These are phyloP conservation scores for Hydractinia symbiolongicarpus DNA, from an alignment of 30 jellyfish, hydroid and myxozoan species.

Conservation along the genomic window DNA sequence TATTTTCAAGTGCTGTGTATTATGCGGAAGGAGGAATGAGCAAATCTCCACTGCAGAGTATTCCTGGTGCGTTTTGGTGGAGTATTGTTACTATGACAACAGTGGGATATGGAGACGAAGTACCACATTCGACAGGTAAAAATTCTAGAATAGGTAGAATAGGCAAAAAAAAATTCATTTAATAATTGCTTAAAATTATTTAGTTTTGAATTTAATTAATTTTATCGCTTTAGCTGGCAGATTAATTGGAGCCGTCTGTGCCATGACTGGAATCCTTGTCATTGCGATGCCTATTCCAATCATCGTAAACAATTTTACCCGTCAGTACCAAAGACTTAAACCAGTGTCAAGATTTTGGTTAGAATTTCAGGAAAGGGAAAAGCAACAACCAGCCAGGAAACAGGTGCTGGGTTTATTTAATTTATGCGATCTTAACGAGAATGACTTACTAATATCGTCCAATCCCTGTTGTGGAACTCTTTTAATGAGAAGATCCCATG, in stretches of 20 bases:
- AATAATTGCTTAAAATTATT: neutral
- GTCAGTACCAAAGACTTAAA: constrained; percentile 76
- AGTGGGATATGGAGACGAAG: constrained; percentile 97
- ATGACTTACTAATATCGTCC: neutral
- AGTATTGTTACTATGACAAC: constrained; percentile 96
- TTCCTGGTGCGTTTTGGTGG: constrained; percentile 99
- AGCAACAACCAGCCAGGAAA: neutral
- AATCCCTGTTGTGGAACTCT: neutral
- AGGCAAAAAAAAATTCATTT: neutral
- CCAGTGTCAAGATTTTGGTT: constrained; percentile 89
- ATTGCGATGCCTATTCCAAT: constrained; percentile 97
- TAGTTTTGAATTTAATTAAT: neutral
- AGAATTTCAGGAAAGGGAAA: constrained; percentile 32
- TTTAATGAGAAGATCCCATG: too few relatives aligned
- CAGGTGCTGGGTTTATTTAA: constrained; percentile 1
- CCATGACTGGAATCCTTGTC: constrained; percentile 96
- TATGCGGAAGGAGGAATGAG: constrained; percentile 79
- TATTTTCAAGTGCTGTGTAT: constrained; percentile 94
- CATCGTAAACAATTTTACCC: constrained; percentile 84
- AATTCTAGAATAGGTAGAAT: too few relatives aligned
- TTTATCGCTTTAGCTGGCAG: constrained; percentile 69
- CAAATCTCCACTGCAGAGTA: constrained; percentile 58
- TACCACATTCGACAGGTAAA: constrained; percentile 76
- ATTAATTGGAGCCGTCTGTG: constrained; percentile 94
- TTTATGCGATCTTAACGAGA: neutral